These are phyloP conservation scores for Microhierax caerulescens DNA, from an alignment of 2,797 vertebrate species.

Conservation along the genomic window DNA sequence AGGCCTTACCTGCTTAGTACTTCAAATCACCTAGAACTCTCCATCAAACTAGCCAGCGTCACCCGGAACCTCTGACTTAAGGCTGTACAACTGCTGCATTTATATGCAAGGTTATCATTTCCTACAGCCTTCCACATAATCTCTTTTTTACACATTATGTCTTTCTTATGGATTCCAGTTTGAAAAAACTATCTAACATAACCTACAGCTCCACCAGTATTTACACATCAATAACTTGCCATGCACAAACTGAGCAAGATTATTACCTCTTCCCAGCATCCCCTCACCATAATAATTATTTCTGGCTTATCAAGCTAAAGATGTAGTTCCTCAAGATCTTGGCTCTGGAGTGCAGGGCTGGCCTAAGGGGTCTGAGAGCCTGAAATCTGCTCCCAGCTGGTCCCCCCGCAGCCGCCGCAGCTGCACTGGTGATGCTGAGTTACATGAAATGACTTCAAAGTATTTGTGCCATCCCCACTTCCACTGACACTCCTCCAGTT, in stretches of 20 bases:
- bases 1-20: fast-evolving
- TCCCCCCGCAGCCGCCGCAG: neutral
- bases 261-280: neutral
- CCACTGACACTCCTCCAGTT: neutral
- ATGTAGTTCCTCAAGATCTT: neutral
- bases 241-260: neutral
- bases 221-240: neutral
- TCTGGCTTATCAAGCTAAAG: neutral
- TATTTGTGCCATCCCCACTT: neutral
- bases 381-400: neutral
- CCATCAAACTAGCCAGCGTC: neutral
- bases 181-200: neutral
- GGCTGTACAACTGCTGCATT: neutral
- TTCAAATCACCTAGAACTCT: neutral
- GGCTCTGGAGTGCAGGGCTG: neutral
- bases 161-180: neutral
- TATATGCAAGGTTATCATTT: neutral
- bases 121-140: neutral
- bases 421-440: neutral
- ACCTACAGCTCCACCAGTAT: neutral
- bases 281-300: neutral
- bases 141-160: neutral
- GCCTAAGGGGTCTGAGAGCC: neutral
- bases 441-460: neutral
- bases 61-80: neutral